A percentile compares a stretch with the other conserved stretches of the same genome.
Conservation (phyloP, 2,888 invertebrate genomes). For the Megastigmus dorsalis region DNA sequence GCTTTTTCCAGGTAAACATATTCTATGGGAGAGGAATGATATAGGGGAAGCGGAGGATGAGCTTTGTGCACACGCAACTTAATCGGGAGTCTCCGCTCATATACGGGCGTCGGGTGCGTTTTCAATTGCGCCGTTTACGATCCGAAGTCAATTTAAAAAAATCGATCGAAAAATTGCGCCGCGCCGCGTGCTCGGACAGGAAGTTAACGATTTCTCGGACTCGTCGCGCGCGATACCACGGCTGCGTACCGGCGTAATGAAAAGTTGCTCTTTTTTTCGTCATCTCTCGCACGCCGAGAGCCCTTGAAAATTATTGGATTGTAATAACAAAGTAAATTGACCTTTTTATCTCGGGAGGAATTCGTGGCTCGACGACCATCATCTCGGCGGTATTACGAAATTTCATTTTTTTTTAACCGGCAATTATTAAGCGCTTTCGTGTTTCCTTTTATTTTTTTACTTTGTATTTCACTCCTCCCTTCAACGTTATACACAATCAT, state of each 20-base stretch:
- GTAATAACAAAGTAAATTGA: constrained; percentile 23
- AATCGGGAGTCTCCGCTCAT: constrained; percentile 9
- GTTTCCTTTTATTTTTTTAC: neutral
- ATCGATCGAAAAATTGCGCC: constrained; percentile 44
- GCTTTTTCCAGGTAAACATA: too few species aligned
- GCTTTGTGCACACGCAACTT: constrained; percentile 10
- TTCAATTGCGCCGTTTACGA: constrained; percentile 49
- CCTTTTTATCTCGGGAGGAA: neutral
- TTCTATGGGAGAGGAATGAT: too few species aligned
- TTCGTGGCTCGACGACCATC: neutral
- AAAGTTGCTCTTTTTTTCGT: constrained; percentile 1
- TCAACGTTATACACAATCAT: too few species aligned
- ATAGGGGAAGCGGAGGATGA: neutral
- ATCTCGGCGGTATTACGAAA: neutral
- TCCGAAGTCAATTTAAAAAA: constrained; percentile 41
- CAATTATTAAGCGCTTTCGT: neutral
- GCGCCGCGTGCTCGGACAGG: constrained; percentile 26
- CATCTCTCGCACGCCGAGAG: neutral
- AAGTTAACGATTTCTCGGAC: constrained; percentile 45
- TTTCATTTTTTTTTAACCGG: neutral
- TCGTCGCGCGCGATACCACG: neutral
- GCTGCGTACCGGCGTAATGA: constrained; percentile 26
- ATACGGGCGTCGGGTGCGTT: constrained; percentile 6
- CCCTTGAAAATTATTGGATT: constrained; percentile 3
- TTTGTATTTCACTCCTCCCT: too few species aligned